Evolutionary conservation across 2,888 invertebrate genomes (phyloP).

Genomic region (Cyclophora punctaria): DNA sequence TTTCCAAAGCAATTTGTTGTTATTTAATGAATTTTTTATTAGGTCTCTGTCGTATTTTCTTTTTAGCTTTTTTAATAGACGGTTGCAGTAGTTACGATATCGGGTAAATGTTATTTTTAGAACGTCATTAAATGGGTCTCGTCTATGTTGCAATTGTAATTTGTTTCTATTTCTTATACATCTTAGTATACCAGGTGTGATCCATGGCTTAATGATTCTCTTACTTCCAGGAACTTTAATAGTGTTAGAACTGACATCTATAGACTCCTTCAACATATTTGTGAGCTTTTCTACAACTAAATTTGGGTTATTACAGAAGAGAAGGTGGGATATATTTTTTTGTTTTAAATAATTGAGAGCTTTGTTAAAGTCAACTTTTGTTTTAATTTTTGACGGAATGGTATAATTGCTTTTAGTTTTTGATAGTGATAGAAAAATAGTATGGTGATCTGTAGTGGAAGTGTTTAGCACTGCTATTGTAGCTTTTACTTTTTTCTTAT

Average conservation of each 20-base stretch:
- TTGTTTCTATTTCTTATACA: neutral
- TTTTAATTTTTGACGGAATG: neutral
- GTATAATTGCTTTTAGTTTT: neutral
- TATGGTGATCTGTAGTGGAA: neutral
- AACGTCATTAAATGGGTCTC: neutral
- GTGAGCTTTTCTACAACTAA: neutral
- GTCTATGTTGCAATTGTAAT: neutral
- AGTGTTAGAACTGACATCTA: no score
- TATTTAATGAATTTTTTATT: neutral
- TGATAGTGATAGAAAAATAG: neutral
- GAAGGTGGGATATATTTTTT: neutral
- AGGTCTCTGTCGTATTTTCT: neutral
- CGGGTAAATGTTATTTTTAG: neutral
- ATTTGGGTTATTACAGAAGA: neutral
- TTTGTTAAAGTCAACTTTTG: neutral
- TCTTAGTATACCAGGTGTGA: neutral
- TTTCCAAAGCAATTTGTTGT: neutral
- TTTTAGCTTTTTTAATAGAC: neutral
- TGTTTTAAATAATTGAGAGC: neutral
- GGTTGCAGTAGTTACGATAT: neutral
- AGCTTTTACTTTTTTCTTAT: neutral
- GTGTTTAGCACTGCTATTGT: neutral
- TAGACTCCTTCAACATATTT: neutral
- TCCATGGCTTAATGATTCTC: neutral
- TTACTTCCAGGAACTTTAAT: neutral